Evolutionary conservation across 2,888 invertebrate genomes (phyloP), one percentile per base, ranked within the genome.

Genomic region (Caenorhabditis plicata): DNA sequence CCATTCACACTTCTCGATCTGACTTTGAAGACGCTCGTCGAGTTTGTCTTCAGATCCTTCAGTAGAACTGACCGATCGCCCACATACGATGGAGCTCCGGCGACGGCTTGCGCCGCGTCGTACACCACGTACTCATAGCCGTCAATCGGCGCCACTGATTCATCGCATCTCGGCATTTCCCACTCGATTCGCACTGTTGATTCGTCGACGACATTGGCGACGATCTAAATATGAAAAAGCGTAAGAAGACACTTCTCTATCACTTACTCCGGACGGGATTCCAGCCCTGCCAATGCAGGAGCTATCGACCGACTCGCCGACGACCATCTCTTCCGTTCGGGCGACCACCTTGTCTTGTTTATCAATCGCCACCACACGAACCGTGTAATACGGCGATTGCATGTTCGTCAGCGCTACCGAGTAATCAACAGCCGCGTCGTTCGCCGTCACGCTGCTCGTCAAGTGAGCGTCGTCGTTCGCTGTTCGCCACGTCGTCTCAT

Each of bases 91-190:
- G n/a, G n/a, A 22, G 77, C 68, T 11, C 67, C 64, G 15, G 75
- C 43, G 3, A 57, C 52, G n/a, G 46, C 43, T 27, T 69, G 61
- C 0, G 53, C 45, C 7, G 69, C 64, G 36, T 74, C 64, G 52
- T 71, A 73, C 20, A 67, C 73, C 48, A 72, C 53, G 60, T 80
- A 80, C 55, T 80, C 80, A 53, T 77, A 80, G 29, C 80, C 78
- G 32, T 78, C 73, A 42, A 80, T 74, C 19, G 74, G 73, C 5
- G 74, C 73, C 17, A 61, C 61, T 8, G 64, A 50, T 36, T 80
- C 77, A 39, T 78, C 77, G 50, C 80, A 80, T 33, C 53, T 50
- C 7, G 80, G 78, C 7, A 64, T 58, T 40, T 66, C 58, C 69
- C 68, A 69, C 23, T 65, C 65, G 48, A 66, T 42, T 9, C 53